These are phyloP conservation scores for Clarias gariepinus DNA, from an alignment of 2,113 vertebrate species.

Conservation along the genomic window DNA sequence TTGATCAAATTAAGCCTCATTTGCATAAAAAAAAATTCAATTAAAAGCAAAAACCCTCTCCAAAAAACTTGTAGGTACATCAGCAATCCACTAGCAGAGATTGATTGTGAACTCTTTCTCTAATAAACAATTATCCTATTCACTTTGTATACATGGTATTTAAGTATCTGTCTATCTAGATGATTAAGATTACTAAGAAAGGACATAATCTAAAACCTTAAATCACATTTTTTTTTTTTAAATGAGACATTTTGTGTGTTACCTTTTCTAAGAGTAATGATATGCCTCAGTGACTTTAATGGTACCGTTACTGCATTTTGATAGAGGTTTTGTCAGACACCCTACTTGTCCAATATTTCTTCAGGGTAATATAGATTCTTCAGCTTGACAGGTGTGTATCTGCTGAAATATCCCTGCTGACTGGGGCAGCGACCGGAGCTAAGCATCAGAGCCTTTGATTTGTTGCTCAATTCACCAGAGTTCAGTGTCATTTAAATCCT, in stretches of 20 bases:
- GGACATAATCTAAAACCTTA: background rate
- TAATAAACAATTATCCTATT: background rate
- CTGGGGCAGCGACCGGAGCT: background rate
- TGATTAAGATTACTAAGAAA: background rate
- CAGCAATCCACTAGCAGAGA: background rate
- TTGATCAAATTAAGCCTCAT: background rate
- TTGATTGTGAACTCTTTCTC: background rate
- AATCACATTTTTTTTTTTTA: background rate
- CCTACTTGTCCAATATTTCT: constrained; percentile 34
- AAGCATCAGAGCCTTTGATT: constrained; percentile 39
- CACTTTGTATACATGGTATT: background rate
- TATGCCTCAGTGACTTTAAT: background rate
- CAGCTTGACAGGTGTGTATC: constrained; percentile 30
- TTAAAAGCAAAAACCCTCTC: background rate
- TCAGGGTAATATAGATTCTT: constrained; percentile 26
- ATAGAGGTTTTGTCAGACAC: constrained; percentile 40
- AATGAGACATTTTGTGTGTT: constrained; percentile 3
- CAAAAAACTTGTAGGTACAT: background rate
- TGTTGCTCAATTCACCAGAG: constrained; percentile 40
- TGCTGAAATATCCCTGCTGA: constrained; percentile 33
- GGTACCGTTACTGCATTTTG: background rate
- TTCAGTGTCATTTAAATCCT: constrained; percentile 53
- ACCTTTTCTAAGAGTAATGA: background rate
- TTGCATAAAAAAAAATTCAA: background rate
- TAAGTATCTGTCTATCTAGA: background rate